Conservation (phyloP, 2,113 vertebrate genomes). For the Procavia capensis region DNA sequence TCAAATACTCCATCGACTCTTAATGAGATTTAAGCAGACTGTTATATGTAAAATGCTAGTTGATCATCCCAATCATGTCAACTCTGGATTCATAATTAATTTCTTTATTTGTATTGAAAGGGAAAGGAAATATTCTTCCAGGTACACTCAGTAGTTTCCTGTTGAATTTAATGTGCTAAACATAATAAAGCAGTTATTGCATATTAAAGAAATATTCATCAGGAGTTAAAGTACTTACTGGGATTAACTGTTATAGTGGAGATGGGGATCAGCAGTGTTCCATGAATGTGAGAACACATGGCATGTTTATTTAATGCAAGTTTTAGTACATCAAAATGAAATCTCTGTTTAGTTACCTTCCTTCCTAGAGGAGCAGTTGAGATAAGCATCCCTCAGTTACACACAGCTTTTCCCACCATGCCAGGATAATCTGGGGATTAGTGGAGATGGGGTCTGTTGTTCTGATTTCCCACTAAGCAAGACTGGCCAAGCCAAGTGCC, state of each 20-base stretch:
- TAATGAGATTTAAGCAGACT: conserved; percentile 59
- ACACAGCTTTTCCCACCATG: conserved; percentile 37
- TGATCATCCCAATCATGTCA: conserved; percentile 46
- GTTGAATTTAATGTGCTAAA: conserved; percentile 64
- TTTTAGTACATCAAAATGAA: conserved; percentile 78
- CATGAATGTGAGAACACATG: neutral
- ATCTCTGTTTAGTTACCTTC: conserved; percentile 78
- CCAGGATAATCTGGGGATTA: conserved; percentile 62
- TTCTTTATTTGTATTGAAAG: conserved; percentile 49
- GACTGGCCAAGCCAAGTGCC: too few relatives aligned
- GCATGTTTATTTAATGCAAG: conserved; percentile 72
- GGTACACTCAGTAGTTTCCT: conserved; percentile 27
- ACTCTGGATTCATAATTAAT: conserved; percentile 54
- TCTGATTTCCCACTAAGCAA: conserved; percentile 36
- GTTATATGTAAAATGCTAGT: conserved; percentile 47
- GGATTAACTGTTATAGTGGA: conserved; percentile 71
- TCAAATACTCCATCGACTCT: neutral
- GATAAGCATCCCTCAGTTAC: conserved; percentile 65
- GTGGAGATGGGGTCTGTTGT: conserved; percentile 8
- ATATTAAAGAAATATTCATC: conserved; percentile 77
- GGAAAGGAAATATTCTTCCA: neutral
- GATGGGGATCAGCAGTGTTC: conserved; percentile 2
- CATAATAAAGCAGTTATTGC: conserved; percentile 69
- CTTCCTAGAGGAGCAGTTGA: conserved; percentile 66
- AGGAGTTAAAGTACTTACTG: conserved; percentile 70